Percentiles rank a stretch among this genome's conserved stretches.
Conservation (phyloP, 2,888 invertebrate species). For the Cryptocheilus praepositus region DNA sequence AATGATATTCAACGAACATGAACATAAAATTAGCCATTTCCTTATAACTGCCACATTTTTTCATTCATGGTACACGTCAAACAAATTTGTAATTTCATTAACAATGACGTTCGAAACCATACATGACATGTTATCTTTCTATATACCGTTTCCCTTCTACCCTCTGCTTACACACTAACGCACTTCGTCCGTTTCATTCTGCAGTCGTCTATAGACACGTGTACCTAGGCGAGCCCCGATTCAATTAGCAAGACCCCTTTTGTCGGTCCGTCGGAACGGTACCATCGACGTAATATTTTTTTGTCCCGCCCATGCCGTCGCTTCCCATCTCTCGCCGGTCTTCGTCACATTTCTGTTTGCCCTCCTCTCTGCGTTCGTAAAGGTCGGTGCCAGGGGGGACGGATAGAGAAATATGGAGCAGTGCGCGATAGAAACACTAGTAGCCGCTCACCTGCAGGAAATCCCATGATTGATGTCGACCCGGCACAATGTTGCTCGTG, state of each 20-base stretch:
- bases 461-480: conserved; percentile 74
- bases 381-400: not conserved
- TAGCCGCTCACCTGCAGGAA: conserved; percentile 55
- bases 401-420: not conserved
- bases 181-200: too few relatives aligned
- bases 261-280: not conserved
- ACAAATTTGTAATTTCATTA: too few relatives aligned
- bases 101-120: too few relatives aligned
- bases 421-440: conserved; percentile 10
- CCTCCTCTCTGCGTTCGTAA: not conserved
- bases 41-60: too few relatives aligned
- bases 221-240: not conserved
- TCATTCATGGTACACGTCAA: too few relatives aligned
- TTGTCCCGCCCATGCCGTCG: not conserved
- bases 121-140: too few relatives aligned
- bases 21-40: too few relatives aligned
- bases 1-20: too few relatives aligned
- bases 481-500: conserved; percentile 38
- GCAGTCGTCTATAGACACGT: too few relatives aligned
- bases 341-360: not conserved
- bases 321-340: not conserved
- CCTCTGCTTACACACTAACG: too few relatives aligned
- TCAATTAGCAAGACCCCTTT: conserved; percentile 12
- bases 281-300: not conserved
- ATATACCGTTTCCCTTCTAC: too few relatives aligned